Conservation (phyloP, 1,140 invertebrate genomes). For the Heliconius congener region DNA sequence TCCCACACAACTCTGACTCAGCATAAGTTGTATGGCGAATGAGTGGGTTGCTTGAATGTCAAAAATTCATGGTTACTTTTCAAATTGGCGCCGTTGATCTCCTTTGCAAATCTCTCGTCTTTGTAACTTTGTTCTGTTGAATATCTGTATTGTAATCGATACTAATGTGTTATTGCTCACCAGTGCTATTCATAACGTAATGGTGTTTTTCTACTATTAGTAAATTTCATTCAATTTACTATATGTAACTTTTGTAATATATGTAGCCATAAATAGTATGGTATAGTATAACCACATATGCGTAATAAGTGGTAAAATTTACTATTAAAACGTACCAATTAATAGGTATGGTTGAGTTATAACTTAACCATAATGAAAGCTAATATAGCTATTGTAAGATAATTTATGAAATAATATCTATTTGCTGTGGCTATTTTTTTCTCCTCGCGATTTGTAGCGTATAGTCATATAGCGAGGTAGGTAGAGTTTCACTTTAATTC, state of each 20-base stretch:
- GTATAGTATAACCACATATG: too few relatives aligned
- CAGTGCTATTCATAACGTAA: background rate
- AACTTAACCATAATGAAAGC: too few relatives aligned
- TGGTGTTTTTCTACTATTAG: background rate
- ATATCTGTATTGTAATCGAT: background rate
- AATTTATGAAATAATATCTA: too few relatives aligned
- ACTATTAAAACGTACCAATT: too few relatives aligned
- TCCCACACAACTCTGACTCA: conserved; percentile 37
- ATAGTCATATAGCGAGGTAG: too few relatives aligned
- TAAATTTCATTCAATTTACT: background rate
- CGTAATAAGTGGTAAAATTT: background rate
- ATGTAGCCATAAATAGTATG: too few relatives aligned
- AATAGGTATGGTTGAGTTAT: too few relatives aligned
- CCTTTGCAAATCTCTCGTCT: conserved; percentile 3
- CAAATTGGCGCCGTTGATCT: conserved; percentile 27
- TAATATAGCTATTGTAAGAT: too few relatives aligned
- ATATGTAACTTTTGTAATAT: background rate
- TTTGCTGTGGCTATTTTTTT: too few relatives aligned
- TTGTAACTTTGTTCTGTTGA: background rate
- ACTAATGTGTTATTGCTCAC: background rate
- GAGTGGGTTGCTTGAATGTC: conserved; percentile 35
- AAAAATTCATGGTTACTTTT: conserved; percentile 34
- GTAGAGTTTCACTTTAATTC: too few relatives aligned
- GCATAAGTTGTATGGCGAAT: conserved; percentile 15
- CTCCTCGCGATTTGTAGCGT: too few relatives aligned